phyloP scores from a whole-genome alignment of 2,888 invertebrate genomes.

The Pammene aurita region DNA sequence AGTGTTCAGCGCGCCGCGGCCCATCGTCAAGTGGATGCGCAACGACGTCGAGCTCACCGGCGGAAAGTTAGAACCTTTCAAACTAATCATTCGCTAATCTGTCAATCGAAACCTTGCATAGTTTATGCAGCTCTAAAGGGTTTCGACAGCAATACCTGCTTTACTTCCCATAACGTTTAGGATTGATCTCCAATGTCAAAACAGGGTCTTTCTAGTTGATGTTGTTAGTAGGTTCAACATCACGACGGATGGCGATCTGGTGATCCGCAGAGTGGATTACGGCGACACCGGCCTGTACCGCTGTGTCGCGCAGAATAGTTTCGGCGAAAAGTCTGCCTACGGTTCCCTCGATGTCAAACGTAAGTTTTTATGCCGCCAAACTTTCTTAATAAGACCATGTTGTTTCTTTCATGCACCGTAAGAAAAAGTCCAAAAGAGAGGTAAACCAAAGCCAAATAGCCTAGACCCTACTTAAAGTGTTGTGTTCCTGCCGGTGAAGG shows the following conservation, averaged over 20 bases:
- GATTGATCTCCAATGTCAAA: too few relatives aligned
- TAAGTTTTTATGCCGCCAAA: constrained; percentile 68
- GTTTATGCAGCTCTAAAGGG: too few relatives aligned
- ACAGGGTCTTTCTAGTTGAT: background rate
- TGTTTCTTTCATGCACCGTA: too few relatives aligned
- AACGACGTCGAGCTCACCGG: constrained; percentile 94
- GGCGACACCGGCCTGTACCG: constrained; percentile 96
- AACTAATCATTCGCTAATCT: too few relatives aligned
- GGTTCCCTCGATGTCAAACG: constrained; percentile 93
- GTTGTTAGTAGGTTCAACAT: constrained; percentile 84
- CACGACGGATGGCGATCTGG: constrained; percentile 89
- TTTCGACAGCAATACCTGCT: too few relatives aligned
- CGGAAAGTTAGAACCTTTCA: constrained; percentile 83
- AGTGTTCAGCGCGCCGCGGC: constrained; percentile 98
- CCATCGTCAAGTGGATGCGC: constrained; percentile 95
- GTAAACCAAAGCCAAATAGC: too few relatives aligned
- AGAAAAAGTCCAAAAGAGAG: too few relatives aligned
- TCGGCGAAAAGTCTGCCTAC: constrained; percentile 91
- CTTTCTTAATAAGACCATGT: too few relatives aligned
- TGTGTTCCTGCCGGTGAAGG: too few relatives aligned
- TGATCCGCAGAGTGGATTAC: constrained; percentile 91
- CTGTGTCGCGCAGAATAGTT: constrained; percentile 96
- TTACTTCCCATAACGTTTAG: too few relatives aligned
- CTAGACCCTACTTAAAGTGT: too few relatives aligned
- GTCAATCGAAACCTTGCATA: too few relatives aligned